Base-by-base conservation (phyloP, 2,113 vertebrate species). In the Lichenostomus cassidix region DNA sequence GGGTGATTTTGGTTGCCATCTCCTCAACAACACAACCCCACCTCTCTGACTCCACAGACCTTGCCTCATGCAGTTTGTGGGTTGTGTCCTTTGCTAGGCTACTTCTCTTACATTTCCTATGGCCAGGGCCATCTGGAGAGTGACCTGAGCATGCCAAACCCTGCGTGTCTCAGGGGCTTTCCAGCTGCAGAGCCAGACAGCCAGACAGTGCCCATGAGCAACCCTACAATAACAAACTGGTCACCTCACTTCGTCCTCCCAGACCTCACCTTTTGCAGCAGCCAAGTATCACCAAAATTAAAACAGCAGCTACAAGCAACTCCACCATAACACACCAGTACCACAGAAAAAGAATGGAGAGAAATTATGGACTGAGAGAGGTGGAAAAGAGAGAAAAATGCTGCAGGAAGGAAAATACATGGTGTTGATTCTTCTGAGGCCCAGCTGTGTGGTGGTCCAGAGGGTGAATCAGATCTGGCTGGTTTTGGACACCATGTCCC, bases 131-230 rank as follows among this genome's bases (percentile, higher is more conserved):
- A 29, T 22, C 60, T 77, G 7, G 1, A 50, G 63, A 74, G 21
- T 1, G 3, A 37, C 60, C 41, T 15, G 1, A 41, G 41, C 70
- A 2, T 17, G 49, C 58, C 92, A 90, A 49, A 42, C 56, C 67
- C 59, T 41, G 41, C 0, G 0, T 35, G 49, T 64, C 80, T 81
- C 62, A 0, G 4, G 27, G 58, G 33, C 77, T 82, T 89, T 75
- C 56, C 87, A 78, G 42, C 46, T 10, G 9, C 88, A 90, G 56
- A 85, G 76, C 68, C 94, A 85, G 82, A 49, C 70, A 88, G 90
- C 90, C 90, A 94, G 89, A 81, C 80, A 71, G 64, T 90, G 91
- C 86, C 90, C 85, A 71, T 17, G 53, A 92, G 76, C 76, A 89
- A 6, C 69, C 89, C 86, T 19, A 4, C 80, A 68, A 79, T 9